Conservation (phyloP, 2,888 invertebrate genomes). For the Masnerella sp. region DNA sequence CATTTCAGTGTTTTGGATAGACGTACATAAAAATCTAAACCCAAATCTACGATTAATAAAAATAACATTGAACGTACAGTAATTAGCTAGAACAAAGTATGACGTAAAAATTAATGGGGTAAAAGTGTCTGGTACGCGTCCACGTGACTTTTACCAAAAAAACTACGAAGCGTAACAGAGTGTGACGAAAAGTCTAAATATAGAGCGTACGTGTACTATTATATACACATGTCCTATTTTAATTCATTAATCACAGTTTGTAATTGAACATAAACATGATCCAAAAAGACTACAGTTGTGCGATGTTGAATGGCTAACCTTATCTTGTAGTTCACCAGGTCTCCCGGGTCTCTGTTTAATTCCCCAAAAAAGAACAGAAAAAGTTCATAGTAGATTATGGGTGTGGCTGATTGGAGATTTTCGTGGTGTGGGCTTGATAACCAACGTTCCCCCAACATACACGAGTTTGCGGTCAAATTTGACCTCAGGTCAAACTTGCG, state of each 20-base stretch:
- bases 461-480: too few species aligned
- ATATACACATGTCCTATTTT: conserved; percentile 50
- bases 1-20: neutral
- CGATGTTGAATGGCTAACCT: conserved; percentile 80
- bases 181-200: conserved; percentile 21
- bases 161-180: neutral
- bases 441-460: too few species aligned
- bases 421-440: conserved; percentile 22
- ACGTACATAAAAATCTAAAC: neutral
- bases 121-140: conserved; percentile 38
- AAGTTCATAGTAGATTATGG: conserved; percentile 42
- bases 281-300: conserved; percentile 57
- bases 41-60: conserved; percentile 44
- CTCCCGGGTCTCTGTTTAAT: conserved; percentile 83
- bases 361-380: conserved; percentile 78
- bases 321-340: conserved; percentile 88
- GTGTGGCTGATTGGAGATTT: conserved; percentile 13
- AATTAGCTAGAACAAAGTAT: conserved; percentile 36
- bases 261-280: conserved; percentile 58
- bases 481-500: too few species aligned
- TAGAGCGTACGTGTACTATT: conserved; percentile 43
- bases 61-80: conserved; percentile 35
- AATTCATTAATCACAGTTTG: conserved; percentile 61
- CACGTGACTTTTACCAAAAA: conserved; percentile 39
- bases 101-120: conserved; percentile 18